Percentiles rank a stretch among this genome's conserved stretches.
Evolutionary conservation across 2,113 vertebrate genomes (phyloP).

Genomic region (Coreoperca whiteheadi): DNA sequence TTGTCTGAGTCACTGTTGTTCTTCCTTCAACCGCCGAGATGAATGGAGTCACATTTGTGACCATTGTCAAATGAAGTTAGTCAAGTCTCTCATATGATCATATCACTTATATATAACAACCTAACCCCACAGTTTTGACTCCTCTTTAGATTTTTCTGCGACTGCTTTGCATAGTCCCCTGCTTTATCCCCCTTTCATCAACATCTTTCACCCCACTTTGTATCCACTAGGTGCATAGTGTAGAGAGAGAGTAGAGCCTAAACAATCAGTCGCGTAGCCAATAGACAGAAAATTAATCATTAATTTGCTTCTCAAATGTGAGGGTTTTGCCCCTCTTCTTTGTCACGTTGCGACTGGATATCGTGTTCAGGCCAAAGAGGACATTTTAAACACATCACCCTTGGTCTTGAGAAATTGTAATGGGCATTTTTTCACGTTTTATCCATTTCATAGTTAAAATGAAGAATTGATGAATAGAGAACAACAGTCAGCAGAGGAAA

Average conservation of each 20-base stretch:
- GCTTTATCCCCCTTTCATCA: not conserved
- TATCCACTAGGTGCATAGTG: no score
- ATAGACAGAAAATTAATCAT: not conserved
- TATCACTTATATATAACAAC: not conserved
- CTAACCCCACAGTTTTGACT: not conserved
- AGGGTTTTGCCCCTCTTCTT: no score
- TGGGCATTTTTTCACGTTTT: no score
- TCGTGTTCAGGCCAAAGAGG: not conserved
- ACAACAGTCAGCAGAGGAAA: no score
- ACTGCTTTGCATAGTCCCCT: not conserved
- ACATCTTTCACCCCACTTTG: not conserved
- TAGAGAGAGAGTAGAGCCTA: no score
- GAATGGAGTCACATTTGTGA: conserved; percentile 23
- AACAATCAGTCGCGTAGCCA: no score
- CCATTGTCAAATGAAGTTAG: conserved; percentile 19
- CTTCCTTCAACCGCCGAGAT: conserved; percentile 8
- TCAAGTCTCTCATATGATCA: conserved; percentile 13
- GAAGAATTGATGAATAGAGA: no score
- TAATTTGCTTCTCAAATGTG: no score
- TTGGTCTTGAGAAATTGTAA: no score
- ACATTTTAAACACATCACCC: not conserved
- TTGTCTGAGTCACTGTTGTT: conserved; percentile 6
- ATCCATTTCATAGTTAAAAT: no score
- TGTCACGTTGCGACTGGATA: not conserved
- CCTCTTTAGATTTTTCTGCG: not conserved